Percentiles rank a stretch among this genome's conserved stretches.
These are phyloP conservation scores for Phylloscopus trochiloides DNA, from an alignment of 2,113 vertebrate genomes.

Conservation along the genomic window DNA sequence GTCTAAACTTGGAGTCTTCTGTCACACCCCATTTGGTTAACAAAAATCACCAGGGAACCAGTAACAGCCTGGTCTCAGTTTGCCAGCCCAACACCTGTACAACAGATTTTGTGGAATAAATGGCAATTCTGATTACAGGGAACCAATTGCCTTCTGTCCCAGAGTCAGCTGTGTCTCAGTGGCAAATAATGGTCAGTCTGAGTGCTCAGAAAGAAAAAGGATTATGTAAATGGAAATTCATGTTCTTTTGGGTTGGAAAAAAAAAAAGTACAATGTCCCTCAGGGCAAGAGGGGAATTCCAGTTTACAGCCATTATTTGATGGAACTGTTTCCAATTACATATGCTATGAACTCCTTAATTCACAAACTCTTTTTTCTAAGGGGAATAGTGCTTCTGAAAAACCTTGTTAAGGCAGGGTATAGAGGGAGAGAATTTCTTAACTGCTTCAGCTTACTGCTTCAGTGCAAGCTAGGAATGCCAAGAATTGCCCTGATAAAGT, in stretches of 20 bases:
- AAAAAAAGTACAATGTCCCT: neutral
- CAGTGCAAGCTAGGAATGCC: neutral
- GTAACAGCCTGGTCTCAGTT: neutral
- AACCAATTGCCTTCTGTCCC: neutral
- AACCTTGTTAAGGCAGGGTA: neutral
- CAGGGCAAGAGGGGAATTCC: neutral
- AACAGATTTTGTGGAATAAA: neutral
- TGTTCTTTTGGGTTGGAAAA: neutral
- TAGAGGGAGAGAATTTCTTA: neutral
- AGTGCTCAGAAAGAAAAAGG: neutral
- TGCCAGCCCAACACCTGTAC: neutral
- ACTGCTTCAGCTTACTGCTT: neutral
- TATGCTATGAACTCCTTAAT: constrained; percentile 3
- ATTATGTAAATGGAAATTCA: neutral
- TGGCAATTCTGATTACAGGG: neutral
- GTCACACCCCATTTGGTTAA: neutral
- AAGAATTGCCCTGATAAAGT: neutral
- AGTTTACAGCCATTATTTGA: neutral
- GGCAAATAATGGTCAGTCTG: neutral
- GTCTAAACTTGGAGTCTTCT: neutral
- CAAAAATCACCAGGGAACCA: neutral
- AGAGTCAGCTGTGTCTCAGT: neutral
- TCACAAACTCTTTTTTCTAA: neutral
- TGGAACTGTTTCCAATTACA: constrained; percentile 1
- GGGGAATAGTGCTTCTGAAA: neutral